phyloP scores from a whole-genome alignment of 1,140 invertebrate genomes.

The Eufriesea mexicana region DNA sequence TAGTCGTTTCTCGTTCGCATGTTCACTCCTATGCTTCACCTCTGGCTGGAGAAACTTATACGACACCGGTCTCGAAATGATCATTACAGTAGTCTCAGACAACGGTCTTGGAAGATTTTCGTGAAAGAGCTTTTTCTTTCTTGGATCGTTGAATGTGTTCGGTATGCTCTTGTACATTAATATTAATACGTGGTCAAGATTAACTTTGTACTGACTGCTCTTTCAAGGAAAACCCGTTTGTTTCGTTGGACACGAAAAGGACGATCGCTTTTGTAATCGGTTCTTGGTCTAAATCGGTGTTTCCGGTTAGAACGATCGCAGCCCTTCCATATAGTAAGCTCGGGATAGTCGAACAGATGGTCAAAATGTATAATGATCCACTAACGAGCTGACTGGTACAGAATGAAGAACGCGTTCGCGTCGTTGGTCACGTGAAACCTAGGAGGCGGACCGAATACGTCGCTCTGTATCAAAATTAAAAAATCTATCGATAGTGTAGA shows the following conservation, averaged over 20 bases:
- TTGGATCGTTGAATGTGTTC: constrained; percentile 3
- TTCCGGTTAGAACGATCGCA: background rate
- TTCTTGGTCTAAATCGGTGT: constrained; percentile 9
- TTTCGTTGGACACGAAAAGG: constrained; percentile 20
- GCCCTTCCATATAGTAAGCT: constrained; percentile 34
- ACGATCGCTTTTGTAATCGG: background rate
- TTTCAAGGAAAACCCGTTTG: constrained; percentile 15
- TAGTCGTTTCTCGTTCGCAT: constrained; percentile 53
- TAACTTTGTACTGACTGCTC: constrained; percentile 13
- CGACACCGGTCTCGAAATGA: constrained; percentile 30
- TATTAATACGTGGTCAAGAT: constrained; percentile 8
- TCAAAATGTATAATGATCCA: background rate
- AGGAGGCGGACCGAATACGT: constrained; percentile 28
- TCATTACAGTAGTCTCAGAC: constrained; percentile 55
- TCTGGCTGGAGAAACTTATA: constrained; percentile 13
- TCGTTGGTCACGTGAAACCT: constrained; percentile 26
- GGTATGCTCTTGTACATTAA: background rate
- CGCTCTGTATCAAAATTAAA: constrained; percentile 48
- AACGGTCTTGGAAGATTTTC: constrained; percentile 29
- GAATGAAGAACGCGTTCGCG: constrained; percentile 1
- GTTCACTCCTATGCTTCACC: constrained; percentile 2
- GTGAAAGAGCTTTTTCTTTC: constrained; percentile 36
- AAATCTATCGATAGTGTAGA: constrained; percentile 36
- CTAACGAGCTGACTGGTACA: constrained; percentile 21
- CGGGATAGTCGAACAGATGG: background rate